These are phyloP conservation scores for Acanthisitta chloris DNA, from an alignment of 2,113 vertebrate genomes.

Conservation along the genomic window DNA sequence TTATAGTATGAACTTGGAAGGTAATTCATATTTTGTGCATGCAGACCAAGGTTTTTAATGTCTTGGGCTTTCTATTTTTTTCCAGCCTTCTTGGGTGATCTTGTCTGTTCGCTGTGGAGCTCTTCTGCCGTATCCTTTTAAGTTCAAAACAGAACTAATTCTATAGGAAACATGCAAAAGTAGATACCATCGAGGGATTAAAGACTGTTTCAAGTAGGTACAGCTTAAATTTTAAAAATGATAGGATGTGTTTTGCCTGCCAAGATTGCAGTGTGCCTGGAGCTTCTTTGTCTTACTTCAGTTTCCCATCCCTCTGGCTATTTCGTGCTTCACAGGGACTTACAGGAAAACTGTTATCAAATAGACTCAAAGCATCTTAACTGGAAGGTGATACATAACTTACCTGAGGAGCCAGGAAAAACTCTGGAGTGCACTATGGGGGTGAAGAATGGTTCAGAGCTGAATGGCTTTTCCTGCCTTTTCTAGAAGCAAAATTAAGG, in stretches of 20 bases:
- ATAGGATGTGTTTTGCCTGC: neutral
- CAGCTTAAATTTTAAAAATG: neutral
- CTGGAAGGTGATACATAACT: neutral
- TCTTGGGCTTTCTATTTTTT: conserved; percentile 29
- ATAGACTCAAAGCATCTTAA: neutral
- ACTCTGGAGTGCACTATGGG: neutral
- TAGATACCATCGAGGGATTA: neutral
- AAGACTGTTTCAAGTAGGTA: neutral
- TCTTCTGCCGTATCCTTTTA: conserved; percentile 96
- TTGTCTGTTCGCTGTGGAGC: conserved; percentile 94
- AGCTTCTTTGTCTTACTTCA: neutral
- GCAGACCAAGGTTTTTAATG: neutral
- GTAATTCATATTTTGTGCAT: neutral
- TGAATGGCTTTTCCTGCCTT: neutral
- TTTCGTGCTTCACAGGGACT: neutral
- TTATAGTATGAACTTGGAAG: neutral
- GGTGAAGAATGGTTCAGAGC: neutral
- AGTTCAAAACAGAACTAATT: neutral
- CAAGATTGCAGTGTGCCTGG: neutral
- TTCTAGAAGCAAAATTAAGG: neutral
- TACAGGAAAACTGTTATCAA: neutral
- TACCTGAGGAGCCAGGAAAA: neutral
- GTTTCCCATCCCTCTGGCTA: neutral
- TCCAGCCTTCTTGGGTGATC: conserved; percentile 95
- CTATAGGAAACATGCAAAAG: neutral